Evolutionary conservation across 2,888 invertebrate genomes (phyloP), one percentile per base, ranked within the genome.

Genomic region (Eristalis intricaria): DNA sequence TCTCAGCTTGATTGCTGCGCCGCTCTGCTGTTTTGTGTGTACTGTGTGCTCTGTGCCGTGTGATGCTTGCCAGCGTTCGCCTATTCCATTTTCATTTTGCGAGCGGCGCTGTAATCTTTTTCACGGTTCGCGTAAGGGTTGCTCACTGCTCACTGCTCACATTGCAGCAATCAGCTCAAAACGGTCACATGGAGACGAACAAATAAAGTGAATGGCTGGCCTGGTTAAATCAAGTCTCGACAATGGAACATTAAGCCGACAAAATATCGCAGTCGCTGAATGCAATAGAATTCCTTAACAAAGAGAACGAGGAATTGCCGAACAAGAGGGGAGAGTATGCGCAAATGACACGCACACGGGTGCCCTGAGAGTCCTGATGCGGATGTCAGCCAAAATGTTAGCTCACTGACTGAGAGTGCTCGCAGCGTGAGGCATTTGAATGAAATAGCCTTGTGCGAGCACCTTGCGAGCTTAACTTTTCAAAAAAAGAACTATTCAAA

Each of bases 1-100:
- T 91, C 91, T 92, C 91, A 90, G 90, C 90, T 90, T 91, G 91
- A 92, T 92, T 92, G 92, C 89, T 80, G 79, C 38, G 79, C 75
- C 56, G 56, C 75, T 71, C 68, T 63, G 60, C 11, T 73, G 43
- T 61, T 23, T 5, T 29, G 23, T 35, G 10, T 15, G 19, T 38
- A 15, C 10, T 35, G 10, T 15, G 19, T 38, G 22, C 10, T 8
- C 10, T 32, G 7, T 26, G n/a, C 23, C 13, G 2, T 29, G n/a
- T 40, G 29, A 40, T 66, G 66, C 19, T 38, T 11, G n/a, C 32
- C 15, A 29, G 63, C 38, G 38, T 38, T 15, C 65, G 32, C 38
- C 58, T 60, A 60, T 38, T 63, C 40, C 78, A 73, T 76, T 79
- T 86, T 71, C 35, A 75, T 78, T 79, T 71, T 35, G 56, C 26